phyloP scores from a whole-genome alignment of 2,113 vertebrate genomes.

The Hippopotamus amphibius region DNA sequence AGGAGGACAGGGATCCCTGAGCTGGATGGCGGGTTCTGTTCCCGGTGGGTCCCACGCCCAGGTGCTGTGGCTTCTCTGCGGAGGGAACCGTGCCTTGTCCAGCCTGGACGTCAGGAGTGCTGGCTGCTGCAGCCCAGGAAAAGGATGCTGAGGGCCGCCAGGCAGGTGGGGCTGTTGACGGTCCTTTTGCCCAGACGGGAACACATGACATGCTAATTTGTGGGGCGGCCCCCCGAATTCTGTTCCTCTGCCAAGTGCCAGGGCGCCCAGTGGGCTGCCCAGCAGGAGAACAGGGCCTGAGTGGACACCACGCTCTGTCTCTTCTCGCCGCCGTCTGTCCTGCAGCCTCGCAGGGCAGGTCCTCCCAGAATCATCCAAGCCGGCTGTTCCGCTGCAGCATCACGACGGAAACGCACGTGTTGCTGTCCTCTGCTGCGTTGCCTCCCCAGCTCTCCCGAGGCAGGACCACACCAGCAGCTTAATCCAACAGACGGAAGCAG shows the following conservation, averaged over 20 bases:
- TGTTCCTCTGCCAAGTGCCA: no score
- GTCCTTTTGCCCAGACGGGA: neutral
- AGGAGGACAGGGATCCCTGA: neutral
- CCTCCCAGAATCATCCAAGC: no score
- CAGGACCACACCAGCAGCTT: neutral
- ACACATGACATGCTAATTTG: rapidly evolving
- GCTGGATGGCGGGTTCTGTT: neutral
- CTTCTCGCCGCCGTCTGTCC: neutral
- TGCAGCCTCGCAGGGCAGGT: neutral
- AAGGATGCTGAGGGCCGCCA: rapidly evolving
- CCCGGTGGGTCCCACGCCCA: neutral
- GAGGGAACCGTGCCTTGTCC: neutral
- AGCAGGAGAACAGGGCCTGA: rapidly evolving
- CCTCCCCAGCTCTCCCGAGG: neutral
- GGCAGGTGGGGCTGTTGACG: rapidly evolving
- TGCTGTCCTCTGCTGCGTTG: rapidly evolving
- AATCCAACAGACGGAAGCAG: neutral
- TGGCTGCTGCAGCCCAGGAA: neutral
- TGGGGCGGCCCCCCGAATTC: rapidly evolving
- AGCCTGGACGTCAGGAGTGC: neutral
- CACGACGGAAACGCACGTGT: no score
- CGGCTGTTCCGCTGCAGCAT: no score
- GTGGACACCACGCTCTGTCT: neutral
- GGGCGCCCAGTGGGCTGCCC: rapidly evolving
- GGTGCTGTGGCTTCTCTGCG: neutral